Evolutionary conservation across 2,113 vertebrate genomes (phyloP).

Genomic region (Equus quagga): DNA sequence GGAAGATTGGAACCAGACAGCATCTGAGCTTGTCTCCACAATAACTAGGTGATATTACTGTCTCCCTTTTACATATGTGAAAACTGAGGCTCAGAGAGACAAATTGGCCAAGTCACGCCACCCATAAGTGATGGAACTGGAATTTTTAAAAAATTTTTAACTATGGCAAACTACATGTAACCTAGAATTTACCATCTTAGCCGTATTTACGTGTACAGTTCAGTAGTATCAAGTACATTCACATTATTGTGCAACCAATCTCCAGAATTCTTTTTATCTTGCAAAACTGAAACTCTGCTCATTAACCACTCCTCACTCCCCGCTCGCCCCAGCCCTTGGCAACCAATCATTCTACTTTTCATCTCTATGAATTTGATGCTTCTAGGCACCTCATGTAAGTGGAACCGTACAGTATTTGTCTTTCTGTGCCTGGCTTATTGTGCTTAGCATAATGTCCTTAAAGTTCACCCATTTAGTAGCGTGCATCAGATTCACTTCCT

Average conservation of each 20-base stretch:
- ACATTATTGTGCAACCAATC: background rate
- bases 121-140: background rate
- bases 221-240: background rate
- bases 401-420: background rate
- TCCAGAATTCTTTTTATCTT: slow-evolving; percentile 3
- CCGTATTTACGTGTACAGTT: background rate
- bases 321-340: too few species aligned
- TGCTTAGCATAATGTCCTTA: background rate
- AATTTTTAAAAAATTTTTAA: background rate
- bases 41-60: background rate
- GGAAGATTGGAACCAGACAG: background rate
- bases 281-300: slow-evolving; percentile 33
- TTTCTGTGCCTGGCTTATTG: background rate
- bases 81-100: background rate
- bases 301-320: background rate
- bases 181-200: background rate
- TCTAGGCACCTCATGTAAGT: background rate
- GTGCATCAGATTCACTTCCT: background rate
- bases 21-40: background rate
- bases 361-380: background rate
- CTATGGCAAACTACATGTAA: background rate
- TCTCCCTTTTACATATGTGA: background rate
- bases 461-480: background rate
- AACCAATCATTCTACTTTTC: background rate
- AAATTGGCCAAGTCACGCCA: background rate